phyloP scores from a whole-genome alignment of 1,140 invertebrate genomes.

The Sesamia nonagrioides region DNA sequence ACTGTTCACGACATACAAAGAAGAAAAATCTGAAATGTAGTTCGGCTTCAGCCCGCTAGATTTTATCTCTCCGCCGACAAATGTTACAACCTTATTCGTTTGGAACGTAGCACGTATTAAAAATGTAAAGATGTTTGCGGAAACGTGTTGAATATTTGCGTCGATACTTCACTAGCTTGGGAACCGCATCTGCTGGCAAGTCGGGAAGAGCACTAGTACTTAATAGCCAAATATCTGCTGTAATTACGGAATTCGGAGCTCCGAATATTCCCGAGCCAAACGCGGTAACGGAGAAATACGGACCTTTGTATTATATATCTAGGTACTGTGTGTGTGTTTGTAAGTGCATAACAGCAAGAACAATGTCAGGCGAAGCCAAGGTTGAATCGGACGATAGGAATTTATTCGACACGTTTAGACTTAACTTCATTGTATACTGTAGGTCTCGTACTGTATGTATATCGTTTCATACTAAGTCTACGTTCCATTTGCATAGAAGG shows the following conservation, averaged over 20 bases:
- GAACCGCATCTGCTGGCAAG: background rate
- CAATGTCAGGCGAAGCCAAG: background rate
- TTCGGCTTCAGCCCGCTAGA: slow-evolving; percentile 20
- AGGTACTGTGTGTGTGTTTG: background rate
- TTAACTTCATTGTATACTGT: slow-evolving; percentile 5
- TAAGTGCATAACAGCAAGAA: slow-evolving; percentile 4
- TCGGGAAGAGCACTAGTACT: slow-evolving; percentile 4
- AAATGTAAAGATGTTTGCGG: slow-evolving; percentile 32
- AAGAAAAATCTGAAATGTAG: slow-evolving; percentile 23
- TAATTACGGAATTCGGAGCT: slow-evolving; percentile 18
- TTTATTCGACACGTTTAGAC: background rate
- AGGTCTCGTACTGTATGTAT: no score
- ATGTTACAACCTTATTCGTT: slow-evolving; percentile 22
- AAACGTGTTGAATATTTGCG: slow-evolving; percentile 25
- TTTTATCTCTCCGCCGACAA: slow-evolving; percentile 30
- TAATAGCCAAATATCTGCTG: slow-evolving; percentile 22
- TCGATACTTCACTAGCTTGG: slow-evolving; percentile 3
- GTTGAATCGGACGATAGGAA: background rate
- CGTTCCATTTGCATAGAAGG: slow-evolving; percentile 25
- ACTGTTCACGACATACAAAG: slow-evolving; percentile 36
- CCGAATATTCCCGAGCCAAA: background rate
- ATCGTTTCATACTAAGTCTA: background rate
- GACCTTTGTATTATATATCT: background rate
- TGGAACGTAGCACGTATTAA: slow-evolving; percentile 25
- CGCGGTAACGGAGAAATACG: background rate